Percentiles rank a stretch among this genome's conserved stretches.
Evolutionary conservation across 2,113 vertebrate species (phyloP).

Genomic region (Penelope pileata): DNA sequence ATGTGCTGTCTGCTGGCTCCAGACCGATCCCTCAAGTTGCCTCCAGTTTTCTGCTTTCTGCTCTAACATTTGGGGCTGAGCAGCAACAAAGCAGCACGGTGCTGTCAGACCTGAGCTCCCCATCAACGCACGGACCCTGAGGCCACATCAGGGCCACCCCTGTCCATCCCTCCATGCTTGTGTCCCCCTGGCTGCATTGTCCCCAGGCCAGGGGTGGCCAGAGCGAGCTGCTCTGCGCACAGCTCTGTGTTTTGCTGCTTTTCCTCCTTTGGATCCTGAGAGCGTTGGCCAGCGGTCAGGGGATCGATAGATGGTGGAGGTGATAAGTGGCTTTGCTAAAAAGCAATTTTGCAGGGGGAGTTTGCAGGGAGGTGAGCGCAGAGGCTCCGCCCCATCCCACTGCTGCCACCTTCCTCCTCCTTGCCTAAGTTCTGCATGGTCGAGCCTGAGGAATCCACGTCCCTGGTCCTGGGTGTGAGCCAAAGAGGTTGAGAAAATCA

Average conservation of each 20-base stretch:
- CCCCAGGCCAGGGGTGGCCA: too few species aligned
- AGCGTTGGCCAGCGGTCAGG: slow-evolving; percentile 13
- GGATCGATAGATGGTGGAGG: slow-evolving; percentile 51
- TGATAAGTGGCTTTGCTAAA: slow-evolving; percentile 60
- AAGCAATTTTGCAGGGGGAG: slow-evolving; percentile 43
- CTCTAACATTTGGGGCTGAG: neutral
- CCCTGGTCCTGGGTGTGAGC: neutral
- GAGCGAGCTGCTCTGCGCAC: too few species aligned
- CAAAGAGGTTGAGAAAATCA: neutral
- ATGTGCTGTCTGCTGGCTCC: neutral
- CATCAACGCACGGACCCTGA: neutral
- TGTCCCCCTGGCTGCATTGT: too few species aligned
- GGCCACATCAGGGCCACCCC: accelerated
- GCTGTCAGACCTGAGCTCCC: neutral
- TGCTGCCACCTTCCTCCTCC: neutral
- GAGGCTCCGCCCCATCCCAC: neutral
- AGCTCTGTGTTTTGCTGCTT: neutral
- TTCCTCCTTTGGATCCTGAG: neutral
- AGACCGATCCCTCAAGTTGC: neutral
- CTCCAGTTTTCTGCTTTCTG: neutral
- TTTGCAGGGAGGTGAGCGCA: neutral
- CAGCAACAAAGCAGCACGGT: too few species aligned
- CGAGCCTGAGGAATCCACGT: neutral
- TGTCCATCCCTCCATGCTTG: too few species aligned
- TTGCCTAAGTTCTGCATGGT: neutral